Conservation (phyloP, 2,113 vertebrate species). For the Diadophis punctatus region DNA sequence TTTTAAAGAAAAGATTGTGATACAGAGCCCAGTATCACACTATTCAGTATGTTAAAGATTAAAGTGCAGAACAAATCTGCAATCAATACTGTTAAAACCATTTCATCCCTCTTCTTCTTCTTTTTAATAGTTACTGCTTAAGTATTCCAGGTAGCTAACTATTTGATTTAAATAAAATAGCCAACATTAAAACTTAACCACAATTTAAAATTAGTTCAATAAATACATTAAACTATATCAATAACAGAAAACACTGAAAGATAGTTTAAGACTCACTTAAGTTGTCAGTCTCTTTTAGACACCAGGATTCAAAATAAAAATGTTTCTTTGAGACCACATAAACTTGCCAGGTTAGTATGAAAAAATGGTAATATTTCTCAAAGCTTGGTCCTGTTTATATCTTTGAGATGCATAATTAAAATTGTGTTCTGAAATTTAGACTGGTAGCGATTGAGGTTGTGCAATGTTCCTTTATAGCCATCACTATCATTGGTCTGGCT, state of each 20-base stretch:
- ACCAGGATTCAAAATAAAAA: not conserved
- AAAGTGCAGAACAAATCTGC: not conserved
- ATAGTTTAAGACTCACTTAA: not conserved
- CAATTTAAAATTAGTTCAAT: not conserved
- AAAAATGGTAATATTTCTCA: not conserved
- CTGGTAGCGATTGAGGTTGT: not conserved
- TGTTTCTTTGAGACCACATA: not conserved
- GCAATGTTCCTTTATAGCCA: not conserved
- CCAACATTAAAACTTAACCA: not conserved
- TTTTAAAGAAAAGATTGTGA: not conserved
- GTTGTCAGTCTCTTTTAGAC: not conserved
- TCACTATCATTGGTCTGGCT: not conserved
- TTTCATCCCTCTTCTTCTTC: not conserved
- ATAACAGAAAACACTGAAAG: not conserved
- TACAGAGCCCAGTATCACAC: not conserved
- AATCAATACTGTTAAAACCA: not conserved
- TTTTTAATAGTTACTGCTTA: not conserved
- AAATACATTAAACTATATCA: not conserved
- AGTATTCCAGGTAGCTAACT: not conserved
- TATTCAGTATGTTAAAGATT: not conserved
- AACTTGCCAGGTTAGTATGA: not conserved
- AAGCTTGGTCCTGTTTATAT: not conserved
- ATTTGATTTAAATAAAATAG: not conserved
- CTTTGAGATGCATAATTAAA: not conserved
- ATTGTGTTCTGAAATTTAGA: not conserved